Percentiles rank a stretch among this genome's conserved stretches.
Evolutionary conservation across 2,113 vertebrate genomes (phyloP).

Genomic region (Solea solea): DNA sequence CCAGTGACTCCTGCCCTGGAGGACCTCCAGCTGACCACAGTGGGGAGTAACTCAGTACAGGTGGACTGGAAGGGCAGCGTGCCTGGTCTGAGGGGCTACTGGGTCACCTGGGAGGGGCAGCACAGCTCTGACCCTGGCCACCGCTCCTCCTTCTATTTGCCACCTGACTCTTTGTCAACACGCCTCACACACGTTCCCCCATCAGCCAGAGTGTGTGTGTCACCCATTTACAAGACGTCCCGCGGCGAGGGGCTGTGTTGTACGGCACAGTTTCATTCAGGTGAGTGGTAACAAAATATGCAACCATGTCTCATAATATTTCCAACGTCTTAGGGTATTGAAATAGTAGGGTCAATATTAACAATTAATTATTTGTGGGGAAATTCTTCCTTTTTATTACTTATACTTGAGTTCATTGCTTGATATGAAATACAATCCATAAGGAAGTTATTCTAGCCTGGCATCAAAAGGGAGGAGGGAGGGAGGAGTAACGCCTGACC

Average conservation of each 20-base stretch:
- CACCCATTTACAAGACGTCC: slow-evolving; percentile 81
- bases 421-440: no score
- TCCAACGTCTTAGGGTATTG: no score
- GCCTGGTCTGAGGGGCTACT: slow-evolving; percentile 83
- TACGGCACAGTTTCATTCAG: slow-evolving; percentile 74
- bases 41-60: slow-evolving; percentile 80
- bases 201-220: slow-evolving; percentile 82
- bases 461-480: neutral
- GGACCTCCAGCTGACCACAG: slow-evolving; percentile 80
- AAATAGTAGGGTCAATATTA: neutral
- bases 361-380: no score
- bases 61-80: slow-evolving; percentile 83
- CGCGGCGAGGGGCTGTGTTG: slow-evolving; percentile 84
- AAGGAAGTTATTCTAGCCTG: neutral
- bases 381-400: no score
- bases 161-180: slow-evolving; percentile 77
- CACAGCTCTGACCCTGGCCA: slow-evolving; percentile 33
- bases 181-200: slow-evolving; percentile 78
- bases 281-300: slow-evolving; percentile 61
- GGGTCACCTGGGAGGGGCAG: slow-evolving; percentile 83
- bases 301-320: neutral
- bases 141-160: slow-evolving; percentile 74
- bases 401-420: no score
- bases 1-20: slow-evolving; percentile 77
- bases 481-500: neutral